These are phyloP conservation scores for Latrodectus geometricus DNA, from an alignment of 1,140 invertebrate species.

Conservation along the genomic window DNA sequence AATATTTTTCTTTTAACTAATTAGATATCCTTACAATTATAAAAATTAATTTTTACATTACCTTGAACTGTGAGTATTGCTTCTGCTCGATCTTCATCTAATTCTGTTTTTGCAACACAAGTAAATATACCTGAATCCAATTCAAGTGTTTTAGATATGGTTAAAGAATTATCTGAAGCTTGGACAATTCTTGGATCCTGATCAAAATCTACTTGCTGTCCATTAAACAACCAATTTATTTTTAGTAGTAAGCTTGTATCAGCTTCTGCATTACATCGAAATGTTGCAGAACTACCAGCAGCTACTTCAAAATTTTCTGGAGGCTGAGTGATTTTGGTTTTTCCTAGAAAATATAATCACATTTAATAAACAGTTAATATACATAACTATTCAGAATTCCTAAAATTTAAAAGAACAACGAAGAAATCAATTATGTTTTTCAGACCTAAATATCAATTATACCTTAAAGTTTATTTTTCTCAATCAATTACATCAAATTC, in stretches of 20 bases:
- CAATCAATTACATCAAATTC: no score
- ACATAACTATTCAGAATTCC: no score
- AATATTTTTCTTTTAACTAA: background rate
- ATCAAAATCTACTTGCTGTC: constrained; percentile 58
- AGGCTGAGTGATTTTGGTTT: constrained; percentile 84
- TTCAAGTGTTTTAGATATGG: constrained; percentile 93
- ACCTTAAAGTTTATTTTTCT: no score
- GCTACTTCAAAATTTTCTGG: constrained; percentile 92
- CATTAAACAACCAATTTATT: constrained; percentile 72
- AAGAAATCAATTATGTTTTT: no score
- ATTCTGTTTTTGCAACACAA: constrained; percentile 88
- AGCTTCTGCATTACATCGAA: constrained; percentile 90
- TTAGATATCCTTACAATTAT: background rate
- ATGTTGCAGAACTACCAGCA: constrained; percentile 87
- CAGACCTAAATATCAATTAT: no score
- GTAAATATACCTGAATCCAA: constrained; percentile 95
- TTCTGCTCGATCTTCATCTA: constrained; percentile 85
- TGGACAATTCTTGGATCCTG: constrained; percentile 65
- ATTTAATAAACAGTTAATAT: no score
- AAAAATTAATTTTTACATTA: constrained; percentile 5
- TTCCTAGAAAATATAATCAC: constrained; percentile 68
- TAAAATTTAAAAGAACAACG: no score
- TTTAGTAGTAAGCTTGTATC: constrained; percentile 82
- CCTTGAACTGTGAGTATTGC: constrained; percentile 91
- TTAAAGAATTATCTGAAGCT: constrained; percentile 86